Conservation (phyloP, 2,888 invertebrate genomes). For the Folsomia manolachei region DNA sequence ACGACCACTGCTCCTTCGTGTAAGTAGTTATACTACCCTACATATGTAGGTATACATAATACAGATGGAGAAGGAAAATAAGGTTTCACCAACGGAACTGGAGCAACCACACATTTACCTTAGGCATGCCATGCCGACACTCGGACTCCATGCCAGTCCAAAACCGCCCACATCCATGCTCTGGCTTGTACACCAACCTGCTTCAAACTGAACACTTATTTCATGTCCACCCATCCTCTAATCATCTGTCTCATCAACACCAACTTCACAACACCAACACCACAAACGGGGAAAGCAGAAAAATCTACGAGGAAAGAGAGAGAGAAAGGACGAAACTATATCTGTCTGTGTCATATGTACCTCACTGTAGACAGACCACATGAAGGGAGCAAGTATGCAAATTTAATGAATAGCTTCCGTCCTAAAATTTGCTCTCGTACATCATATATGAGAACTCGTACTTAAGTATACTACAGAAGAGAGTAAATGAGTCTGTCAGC, state of each 20-base stretch:
- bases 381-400: neutral
- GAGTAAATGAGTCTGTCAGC: neutral
- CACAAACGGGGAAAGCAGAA: no score
- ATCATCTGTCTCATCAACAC: neutral
- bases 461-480: no score
- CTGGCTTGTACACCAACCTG: neutral
- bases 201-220: neutral
- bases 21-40: no score
- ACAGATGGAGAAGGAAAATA: constrained; percentile 8
- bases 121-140: no score
- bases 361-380: no score
- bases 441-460: no score
- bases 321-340: neutral
- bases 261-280: no score
- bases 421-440: neutral
- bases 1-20: neutral
- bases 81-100: constrained; percentile 1
- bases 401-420: neutral
- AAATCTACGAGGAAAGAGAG: neutral
- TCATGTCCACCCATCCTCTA: neutral
- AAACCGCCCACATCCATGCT: neutral
- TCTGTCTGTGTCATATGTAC: no score
- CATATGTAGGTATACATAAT: no score
- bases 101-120: neutral
- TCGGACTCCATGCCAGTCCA: neutral